A percentile compares a stretch with the other conserved stretches of the same genome.
phyloP scores from a whole-genome alignment of 1,140 invertebrate species.

The Nebria ingens region DNA sequence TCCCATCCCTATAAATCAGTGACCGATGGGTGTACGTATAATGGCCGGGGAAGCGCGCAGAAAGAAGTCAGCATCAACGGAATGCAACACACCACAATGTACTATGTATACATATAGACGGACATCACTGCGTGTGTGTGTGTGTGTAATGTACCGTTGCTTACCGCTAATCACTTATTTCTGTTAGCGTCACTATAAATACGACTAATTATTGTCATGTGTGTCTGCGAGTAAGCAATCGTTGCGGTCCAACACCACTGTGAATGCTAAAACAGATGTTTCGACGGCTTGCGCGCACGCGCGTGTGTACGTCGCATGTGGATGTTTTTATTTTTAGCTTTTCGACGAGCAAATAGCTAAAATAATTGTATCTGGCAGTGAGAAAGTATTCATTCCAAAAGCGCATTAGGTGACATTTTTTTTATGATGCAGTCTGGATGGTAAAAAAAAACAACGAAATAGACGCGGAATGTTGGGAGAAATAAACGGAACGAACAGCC shows the following conservation, averaged over 20 bases:
- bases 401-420: too few species aligned
- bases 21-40: neutral
- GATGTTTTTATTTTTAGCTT: slow-evolving; percentile 21
- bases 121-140: neutral
- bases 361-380: slow-evolving; percentile 24
- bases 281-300: neutral
- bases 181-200: neutral
- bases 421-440: slow-evolving; percentile 17
- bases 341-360: slow-evolving; percentile 23
- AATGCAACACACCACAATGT: neutral
- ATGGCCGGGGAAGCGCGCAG: neutral
- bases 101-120: neutral
- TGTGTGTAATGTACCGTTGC: neutral
- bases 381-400: slow-evolving; percentile 16
- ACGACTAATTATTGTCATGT: neutral
- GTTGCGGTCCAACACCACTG: neutral
- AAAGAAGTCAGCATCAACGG: neutral
- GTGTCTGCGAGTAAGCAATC: neutral
- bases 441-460: too few species aligned
- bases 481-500: slow-evolving; percentile 22
- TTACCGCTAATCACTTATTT: neutral
- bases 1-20: neutral
- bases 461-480: slow-evolving; percentile 10
- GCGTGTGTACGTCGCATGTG: neutral
- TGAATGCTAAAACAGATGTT: neutral